Evolutionary conservation across 2,113 vertebrate genomes (phyloP).

Genomic region (Phoenicopterus ruber): DNA sequence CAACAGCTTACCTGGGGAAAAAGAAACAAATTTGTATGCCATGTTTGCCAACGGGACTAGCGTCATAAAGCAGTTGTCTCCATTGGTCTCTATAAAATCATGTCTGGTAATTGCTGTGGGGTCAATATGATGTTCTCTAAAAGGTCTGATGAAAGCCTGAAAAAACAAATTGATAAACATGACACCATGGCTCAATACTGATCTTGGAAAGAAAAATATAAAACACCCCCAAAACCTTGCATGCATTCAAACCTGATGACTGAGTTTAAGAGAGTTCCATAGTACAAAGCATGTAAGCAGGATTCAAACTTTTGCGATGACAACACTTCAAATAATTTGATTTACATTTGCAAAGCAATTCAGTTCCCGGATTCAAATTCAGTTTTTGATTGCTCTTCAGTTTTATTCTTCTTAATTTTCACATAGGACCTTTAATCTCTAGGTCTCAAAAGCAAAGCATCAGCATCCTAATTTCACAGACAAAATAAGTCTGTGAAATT

Average conservation of each 20-base stretch:
- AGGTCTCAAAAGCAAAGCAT: not conserved
- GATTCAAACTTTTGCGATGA: not conserved
- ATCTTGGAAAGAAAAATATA: not conserved
- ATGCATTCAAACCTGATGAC: not conserved
- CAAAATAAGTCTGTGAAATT: not conserved
- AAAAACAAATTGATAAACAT: not conserved
- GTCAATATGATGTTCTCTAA: slow-evolving; percentile 97
- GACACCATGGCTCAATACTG: not conserved
- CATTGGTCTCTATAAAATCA: slow-evolving; percentile 98
- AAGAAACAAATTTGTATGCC: slow-evolving; percentile 89
- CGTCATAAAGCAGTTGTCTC: slow-evolving; percentile 96
- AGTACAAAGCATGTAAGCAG: not conserved
- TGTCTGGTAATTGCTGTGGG: slow-evolving; percentile 97
- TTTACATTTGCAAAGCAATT: not conserved
- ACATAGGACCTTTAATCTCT: not conserved
- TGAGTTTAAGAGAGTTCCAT: not conserved
- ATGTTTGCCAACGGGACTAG: slow-evolving; percentile 88
- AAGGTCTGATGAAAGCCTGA: slow-evolving; percentile 96
- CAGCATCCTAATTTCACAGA: not conserved
- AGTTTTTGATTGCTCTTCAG: not conserved
- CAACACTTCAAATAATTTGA: not conserved
- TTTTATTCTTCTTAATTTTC: not conserved
- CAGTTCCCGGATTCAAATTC: not conserved
- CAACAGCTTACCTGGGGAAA: slow-evolving; percentile 79
- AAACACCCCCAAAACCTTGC: rapidly evolving